phyloP scores from a whole-genome alignment of 2,888 invertebrate genomes.

The Parthenolecanium corni region DNA sequence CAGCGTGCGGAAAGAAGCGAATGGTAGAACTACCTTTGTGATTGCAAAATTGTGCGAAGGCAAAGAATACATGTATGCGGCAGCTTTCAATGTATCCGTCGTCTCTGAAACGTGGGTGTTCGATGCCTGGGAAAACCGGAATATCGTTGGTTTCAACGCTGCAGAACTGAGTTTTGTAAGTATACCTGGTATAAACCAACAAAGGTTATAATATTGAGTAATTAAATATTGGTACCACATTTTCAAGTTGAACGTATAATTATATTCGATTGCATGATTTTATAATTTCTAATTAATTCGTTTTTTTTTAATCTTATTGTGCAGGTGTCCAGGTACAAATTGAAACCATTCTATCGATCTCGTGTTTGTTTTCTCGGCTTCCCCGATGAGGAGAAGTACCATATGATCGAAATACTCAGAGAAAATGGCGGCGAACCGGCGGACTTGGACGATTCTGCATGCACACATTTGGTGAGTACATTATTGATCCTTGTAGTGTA shows the following conservation, averaged over 20 bases:
- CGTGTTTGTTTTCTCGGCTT: conserved; percentile 83
- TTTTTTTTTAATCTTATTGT: conserved; percentile 19
- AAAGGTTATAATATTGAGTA: not conserved
- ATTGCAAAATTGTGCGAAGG: conserved; percentile 81
- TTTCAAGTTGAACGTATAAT: not conserved
- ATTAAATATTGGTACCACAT: not conserved
- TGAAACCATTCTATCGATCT: conserved; percentile 79
- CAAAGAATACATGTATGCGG: conserved; percentile 88
- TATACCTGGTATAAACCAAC: too few species aligned
- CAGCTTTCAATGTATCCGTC: conserved; percentile 77
- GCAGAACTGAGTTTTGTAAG: conserved; percentile 47
- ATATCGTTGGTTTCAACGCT: conserved; percentile 57
- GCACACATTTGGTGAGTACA: conserved; percentile 71
- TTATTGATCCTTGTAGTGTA: too few species aligned
- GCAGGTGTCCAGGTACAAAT: conserved; percentile 44
- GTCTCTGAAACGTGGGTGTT: conserved; percentile 81
- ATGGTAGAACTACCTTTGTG: conserved; percentile 74
- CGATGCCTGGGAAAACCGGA: conserved; percentile 70
- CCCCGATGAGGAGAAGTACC: conserved; percentile 74
- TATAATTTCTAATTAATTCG: not conserved
- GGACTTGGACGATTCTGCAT: conserved; percentile 59
- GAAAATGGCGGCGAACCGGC: conserved; percentile 74
- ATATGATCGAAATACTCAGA: conserved; percentile 80
- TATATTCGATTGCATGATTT: not conserved
- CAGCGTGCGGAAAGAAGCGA: conserved; percentile 82